Percentiles rank a stretch among this genome's conserved stretches.
phyloP scores from a whole-genome alignment of 2,888 invertebrate species.

The Epiblema foenella region DNA sequence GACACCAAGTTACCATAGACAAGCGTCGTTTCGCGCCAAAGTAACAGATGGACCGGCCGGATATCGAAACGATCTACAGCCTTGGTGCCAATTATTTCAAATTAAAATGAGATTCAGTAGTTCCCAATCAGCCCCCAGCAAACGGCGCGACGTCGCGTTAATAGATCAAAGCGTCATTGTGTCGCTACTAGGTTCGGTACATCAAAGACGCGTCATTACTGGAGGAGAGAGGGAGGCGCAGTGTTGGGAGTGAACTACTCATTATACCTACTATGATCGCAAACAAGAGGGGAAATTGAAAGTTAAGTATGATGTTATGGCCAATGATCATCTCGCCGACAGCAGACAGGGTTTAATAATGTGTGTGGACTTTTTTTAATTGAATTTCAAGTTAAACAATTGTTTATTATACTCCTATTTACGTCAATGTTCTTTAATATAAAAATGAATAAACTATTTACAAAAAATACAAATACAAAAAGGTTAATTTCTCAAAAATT shows the following conservation, averaged over 20 bases:
- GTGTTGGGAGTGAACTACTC: neutral
- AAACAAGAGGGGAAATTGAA: neutral
- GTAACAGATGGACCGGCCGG: too few relatives aligned
- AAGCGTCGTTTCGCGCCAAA: too few relatives aligned
- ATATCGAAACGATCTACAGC: too few relatives aligned
- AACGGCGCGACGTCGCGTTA: conserved; percentile 1
- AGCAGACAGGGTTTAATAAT: too few relatives aligned
- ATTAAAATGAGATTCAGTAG: neutral
- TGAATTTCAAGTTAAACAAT: too few relatives aligned
- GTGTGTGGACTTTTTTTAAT: too few relatives aligned
- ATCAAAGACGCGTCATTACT: neutral
- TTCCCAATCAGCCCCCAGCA: neutral
- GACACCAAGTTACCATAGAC: too few relatives aligned
- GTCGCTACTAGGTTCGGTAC: neutral
- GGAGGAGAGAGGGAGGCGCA: neutral
- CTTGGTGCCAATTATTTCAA: neutral
- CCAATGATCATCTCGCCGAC: neutral
- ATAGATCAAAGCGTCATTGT: conserved; percentile 6
- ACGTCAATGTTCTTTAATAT: too few relatives aligned
- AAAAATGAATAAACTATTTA: too few relatives aligned
- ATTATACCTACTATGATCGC: neutral
- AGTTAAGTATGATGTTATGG: neutral
- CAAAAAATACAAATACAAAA: too few relatives aligned
- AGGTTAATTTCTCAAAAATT: too few relatives aligned
- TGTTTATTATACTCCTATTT: too few relatives aligned